Conservation (phyloP, 2,113 vertebrate genomes). For the Paracanthobrama guichenoti region DNA sequence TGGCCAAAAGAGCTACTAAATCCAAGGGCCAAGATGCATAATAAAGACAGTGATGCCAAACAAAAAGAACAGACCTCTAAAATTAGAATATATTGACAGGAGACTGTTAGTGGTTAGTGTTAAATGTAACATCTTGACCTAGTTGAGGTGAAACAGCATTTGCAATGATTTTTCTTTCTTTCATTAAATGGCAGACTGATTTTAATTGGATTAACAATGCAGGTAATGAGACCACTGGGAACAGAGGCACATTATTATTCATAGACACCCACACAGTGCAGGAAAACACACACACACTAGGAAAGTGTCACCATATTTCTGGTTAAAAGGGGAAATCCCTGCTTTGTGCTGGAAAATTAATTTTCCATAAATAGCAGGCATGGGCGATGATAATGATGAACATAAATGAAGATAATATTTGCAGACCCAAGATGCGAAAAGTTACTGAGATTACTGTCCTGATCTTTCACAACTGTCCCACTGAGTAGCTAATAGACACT, state of each 20-base stretch:
- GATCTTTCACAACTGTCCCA: neutral
- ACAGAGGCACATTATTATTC: constrained; percentile 39
- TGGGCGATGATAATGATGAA: neutral
- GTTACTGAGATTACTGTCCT: neutral
- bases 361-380: neutral
- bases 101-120: neutral
- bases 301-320: neutral
- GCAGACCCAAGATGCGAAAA: neutral
- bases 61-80: neutral
- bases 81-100: neutral
- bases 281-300: constrained; percentile 9
- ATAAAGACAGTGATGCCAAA: neutral
- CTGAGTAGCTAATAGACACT: neutral
- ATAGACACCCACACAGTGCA: neutral
- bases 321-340: constrained; percentile 2
- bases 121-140: constrained; percentile 43
- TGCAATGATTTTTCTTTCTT: constrained; percentile 35
- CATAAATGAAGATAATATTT: neutral
- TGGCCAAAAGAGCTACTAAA: neutral
- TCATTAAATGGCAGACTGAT: constrained; percentile 53
- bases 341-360: neutral
- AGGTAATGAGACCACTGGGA: constrained; percentile 34
- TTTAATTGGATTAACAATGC: constrained; percentile 55
- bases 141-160: constrained; percentile 28
- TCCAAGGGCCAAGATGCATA: neutral